Evolutionary conservation across 2,113 vertebrate species (phyloP).

Genomic region (Trichechus manatus): DNA sequence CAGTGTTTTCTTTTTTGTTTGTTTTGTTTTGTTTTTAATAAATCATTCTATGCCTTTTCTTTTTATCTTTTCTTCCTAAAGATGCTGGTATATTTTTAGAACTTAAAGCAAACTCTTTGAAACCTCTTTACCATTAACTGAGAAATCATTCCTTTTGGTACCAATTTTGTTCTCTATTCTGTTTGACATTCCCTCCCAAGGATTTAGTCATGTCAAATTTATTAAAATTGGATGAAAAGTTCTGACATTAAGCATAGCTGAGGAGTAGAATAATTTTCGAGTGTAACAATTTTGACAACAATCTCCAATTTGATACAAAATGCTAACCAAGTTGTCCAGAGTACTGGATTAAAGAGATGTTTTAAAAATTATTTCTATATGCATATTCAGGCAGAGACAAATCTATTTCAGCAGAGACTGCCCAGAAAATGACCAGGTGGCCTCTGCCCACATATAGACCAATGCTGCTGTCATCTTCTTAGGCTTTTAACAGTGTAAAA

Average conservation of each 20-base stretch:
- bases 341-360: not conserved
- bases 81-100: no score
- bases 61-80: not conserved
- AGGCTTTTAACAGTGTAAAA: not conserved
- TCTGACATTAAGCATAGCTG: not conserved
- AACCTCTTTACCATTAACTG: not conserved
- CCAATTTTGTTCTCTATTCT: not conserved
- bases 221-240: slow-evolving; percentile 28
- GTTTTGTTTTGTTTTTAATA: not conserved
- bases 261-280: not conserved
- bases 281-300: not conserved
- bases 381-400: not conserved
- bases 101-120: not conserved
- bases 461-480: not conserved
- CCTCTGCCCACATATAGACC: not conserved
- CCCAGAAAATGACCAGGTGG: not conserved
- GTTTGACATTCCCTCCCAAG: not conserved
- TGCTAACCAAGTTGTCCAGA: not conserved
- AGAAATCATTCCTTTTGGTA: not conserved
- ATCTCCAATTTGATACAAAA: not conserved
- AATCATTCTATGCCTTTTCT: not conserved
- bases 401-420: not conserved
- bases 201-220: not conserved
- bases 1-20: not conserved
- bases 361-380: not conserved